These are phyloP conservation scores for Sycophila texana DNA, from an alignment of 2,888 invertebrate species.

Conservation along the genomic window DNA sequence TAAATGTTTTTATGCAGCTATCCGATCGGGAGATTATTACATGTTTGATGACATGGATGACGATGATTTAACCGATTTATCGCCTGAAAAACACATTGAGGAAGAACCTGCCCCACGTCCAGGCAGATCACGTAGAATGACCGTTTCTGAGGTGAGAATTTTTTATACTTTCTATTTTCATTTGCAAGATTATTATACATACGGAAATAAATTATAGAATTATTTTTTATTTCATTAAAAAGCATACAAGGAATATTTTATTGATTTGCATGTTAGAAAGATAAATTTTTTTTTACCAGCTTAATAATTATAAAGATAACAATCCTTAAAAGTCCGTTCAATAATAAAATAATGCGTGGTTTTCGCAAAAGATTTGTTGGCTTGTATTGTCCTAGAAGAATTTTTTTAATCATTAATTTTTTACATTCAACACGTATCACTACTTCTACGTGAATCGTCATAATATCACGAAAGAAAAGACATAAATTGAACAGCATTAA, in stretches of 20 bases:
- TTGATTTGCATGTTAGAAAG: too few species aligned
- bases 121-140: conserved; percentile 75
- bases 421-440: too few species aligned
- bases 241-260: too few species aligned
- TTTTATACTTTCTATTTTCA: background rate
- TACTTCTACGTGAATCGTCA: too few species aligned
- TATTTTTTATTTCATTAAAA: too few species aligned
- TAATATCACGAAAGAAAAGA: background rate
- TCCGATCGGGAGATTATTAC: conserved; percentile 98
- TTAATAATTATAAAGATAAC: too few species aligned
- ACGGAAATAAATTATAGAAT: background rate
- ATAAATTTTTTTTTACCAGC: too few species aligned
- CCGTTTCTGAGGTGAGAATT: conserved; percentile 68
- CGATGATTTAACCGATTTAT: conserved; percentile 81
- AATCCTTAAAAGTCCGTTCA: too few species aligned
- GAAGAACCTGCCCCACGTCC: conserved; percentile 76
- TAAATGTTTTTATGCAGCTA: conserved; percentile 80
- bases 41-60: conserved; percentile 98
- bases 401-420: too few species aligned
- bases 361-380: too few species aligned
- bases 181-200: background rate
- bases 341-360: too few species aligned
- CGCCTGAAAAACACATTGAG: conserved; percentile 80
- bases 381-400: too few species aligned
- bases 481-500: background rate